Base-by-base conservation (phyloP, 2,113 vertebrate genomes). In the Lamprotornis superbus region DNA sequence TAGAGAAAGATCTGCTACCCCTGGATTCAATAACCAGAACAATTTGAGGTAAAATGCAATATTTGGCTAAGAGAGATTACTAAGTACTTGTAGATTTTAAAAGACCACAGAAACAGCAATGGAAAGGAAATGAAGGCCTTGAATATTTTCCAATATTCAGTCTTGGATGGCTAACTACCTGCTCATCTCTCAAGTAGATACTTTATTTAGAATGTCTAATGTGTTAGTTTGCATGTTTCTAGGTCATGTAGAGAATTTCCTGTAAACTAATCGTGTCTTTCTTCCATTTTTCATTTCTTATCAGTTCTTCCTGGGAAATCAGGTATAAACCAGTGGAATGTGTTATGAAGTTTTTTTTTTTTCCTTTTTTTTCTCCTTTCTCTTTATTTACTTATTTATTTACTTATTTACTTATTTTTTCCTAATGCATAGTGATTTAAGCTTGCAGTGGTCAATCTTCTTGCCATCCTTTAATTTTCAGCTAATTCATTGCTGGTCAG, bases 271-370 rank as follows among this genome's bases (percentile, higher is more conserved):
- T 97, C 94, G 87, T 99, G 89, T 98, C 96, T 98, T 98, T 98
- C 98, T 98, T 97, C 97, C 98, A 98, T 97, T 99, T 98, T 98
- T 97, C 96, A 98, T 98, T 97, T 98, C 96, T 98, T 98, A 98
- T 98, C 98, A 99, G 99, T 99, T 99, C 98, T 99, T 99, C 99
- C 99, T 99, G 98, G 99, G 99, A 99, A 99, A 99, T 98, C 99
- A 99, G 99, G 99, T 99, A 99, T 98, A 98, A 98, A 97, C 91
- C 93, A 97, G 98, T 98, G 96, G 97, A 98, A 97, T 98, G 97
- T 98, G 94, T 97, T 95, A 95, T 95, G 79, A 95, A 97, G 89
- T 96, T 97, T 92, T 46, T 77, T 22, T 5, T 7, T 9, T 21
- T 9, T 5, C 11, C 10, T 12, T 7, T 4, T 5, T 56, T 75